phyloP scores from a whole-genome alignment of 2,113 vertebrate genomes.

The Scomber scombrus region DNA sequence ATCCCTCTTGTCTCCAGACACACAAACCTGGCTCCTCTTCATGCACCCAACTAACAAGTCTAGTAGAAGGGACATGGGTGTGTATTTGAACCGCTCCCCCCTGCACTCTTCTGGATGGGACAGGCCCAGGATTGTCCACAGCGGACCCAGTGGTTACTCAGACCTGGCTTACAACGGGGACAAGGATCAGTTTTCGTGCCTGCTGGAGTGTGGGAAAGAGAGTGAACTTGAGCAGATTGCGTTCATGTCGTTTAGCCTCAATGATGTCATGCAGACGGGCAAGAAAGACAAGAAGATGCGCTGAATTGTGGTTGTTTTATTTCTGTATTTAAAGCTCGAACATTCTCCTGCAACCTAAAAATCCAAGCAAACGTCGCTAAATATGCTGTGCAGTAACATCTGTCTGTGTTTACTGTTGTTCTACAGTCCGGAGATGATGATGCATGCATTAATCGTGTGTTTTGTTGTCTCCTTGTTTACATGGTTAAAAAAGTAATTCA shows the following conservation, averaged over 20 bases:
- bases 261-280: slow-evolving; percentile 77
- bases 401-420: slow-evolving; percentile 69
- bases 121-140: slow-evolving; percentile 86
- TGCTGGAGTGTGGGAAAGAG: slow-evolving; percentile 90
- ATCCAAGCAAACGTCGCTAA: slow-evolving; percentile 44
- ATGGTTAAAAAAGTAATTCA: slow-evolving; percentile 32
- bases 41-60: slow-evolving; percentile 88
- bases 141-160: slow-evolving; percentile 91
- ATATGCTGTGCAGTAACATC: slow-evolving; percentile 69
- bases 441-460: slow-evolving; percentile 73
- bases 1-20: slow-evolving; percentile 70
- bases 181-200: slow-evolving; percentile 87
- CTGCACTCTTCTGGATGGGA: slow-evolving; percentile 82
- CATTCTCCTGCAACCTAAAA: slow-evolving; percentile 32
- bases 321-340: slow-evolving; percentile 43
- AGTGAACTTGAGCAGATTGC: slow-evolving; percentile 85
- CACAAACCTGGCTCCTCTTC: slow-evolving; percentile 89
- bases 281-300: slow-evolving; percentile 64
- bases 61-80: slow-evolving; percentile 86
- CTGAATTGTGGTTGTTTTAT: slow-evolving; percentile 46
- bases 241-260: slow-evolving; percentile 80
- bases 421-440: slow-evolving; percentile 63
- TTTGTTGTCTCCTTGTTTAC: slow-evolving; percentile 69
- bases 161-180: slow-evolving; percentile 89
- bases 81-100: slow-evolving; percentile 89